phyloP scores from a whole-genome alignment of 1,140 invertebrate genomes.

The Mya arenaria region DNA sequence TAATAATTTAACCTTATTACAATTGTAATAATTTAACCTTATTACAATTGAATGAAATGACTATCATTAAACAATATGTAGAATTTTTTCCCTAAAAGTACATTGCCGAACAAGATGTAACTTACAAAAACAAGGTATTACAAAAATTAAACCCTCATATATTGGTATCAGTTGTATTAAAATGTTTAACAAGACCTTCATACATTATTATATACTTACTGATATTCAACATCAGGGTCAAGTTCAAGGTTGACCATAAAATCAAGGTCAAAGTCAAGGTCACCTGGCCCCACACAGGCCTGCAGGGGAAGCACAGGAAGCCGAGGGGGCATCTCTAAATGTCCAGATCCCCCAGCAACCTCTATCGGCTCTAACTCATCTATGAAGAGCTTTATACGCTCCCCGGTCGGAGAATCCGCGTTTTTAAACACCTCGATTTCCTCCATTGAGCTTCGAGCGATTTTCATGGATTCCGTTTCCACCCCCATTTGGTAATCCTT shows the following conservation, averaged over 20 bases:
- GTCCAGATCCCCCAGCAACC: not conserved
- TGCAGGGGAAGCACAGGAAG: not conserved
- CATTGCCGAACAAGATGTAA: too few species aligned
- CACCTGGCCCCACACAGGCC: constrained; percentile 13
- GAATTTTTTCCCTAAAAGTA: too few species aligned
- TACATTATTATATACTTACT: not conserved
- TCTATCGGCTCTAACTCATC: constrained; percentile 46
- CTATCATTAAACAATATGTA: too few species aligned
- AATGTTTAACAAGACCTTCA: too few species aligned
- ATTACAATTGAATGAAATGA: too few species aligned
- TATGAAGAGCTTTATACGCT: constrained; percentile 55
- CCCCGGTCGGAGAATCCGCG: constrained; percentile 50
- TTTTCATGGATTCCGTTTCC: constrained; percentile 27
- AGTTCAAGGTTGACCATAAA: constrained; percentile 41
- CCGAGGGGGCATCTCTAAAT: not conserved
- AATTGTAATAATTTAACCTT: too few species aligned
- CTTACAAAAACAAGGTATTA: too few species aligned
- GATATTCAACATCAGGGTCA: not conserved
- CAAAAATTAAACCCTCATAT: too few species aligned
- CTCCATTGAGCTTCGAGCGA: constrained; percentile 43
- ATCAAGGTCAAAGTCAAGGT: constrained; percentile 35
- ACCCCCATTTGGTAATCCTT: constrained; percentile 58
- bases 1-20: too few species aligned
- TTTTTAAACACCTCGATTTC: constrained; percentile 52
- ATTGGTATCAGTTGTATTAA: too few species aligned